Conservation (phyloP, 2,888 invertebrate genomes). For the Hyalella azteca region DNA sequence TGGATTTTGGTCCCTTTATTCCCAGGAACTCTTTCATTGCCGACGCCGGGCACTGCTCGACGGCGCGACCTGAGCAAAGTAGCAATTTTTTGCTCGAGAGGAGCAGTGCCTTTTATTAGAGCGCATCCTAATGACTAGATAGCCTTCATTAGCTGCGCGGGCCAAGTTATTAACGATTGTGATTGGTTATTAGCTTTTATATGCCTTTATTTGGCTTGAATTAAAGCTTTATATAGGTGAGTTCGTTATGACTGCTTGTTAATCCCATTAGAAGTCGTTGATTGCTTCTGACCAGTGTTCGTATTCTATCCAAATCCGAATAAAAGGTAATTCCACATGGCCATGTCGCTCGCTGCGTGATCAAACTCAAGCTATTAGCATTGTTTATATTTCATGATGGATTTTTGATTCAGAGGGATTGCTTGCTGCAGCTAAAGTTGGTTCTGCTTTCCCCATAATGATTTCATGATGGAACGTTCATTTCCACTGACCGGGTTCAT, state of each 20-base stretch:
- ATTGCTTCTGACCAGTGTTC: constrained; percentile 12
- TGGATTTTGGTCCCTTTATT: no score
- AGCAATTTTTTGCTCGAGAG: background rate
- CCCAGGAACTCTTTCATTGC: background rate
- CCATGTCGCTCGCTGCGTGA: no score
- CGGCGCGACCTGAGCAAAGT: background rate
- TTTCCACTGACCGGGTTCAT: no score
- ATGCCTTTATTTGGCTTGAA: constrained; percentile 9
- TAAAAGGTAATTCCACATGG: constrained; percentile 4
- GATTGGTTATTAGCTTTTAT: constrained; percentile 37
- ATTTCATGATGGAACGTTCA: no score
- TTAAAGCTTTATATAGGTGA: constrained; percentile 10
- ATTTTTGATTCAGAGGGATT: no score
- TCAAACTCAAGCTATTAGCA: no score
- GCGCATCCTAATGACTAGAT: constrained; percentile 32
- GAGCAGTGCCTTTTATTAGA: constrained; percentile 13
- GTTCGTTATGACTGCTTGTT: constrained; percentile 35
- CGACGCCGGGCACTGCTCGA: no score
- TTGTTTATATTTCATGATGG: no score
- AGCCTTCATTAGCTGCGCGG: constrained; percentile 28
- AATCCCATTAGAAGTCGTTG: constrained; percentile 28
- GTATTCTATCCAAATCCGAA: background rate
- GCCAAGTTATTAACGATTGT: constrained; percentile 28
- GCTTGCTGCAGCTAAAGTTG: no score
- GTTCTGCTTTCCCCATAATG: no score